Percentiles rank a stretch among this genome's conserved stretches.
Conservation (phyloP, 2,113 vertebrate species). For the Brevimyrus niger region DNA sequence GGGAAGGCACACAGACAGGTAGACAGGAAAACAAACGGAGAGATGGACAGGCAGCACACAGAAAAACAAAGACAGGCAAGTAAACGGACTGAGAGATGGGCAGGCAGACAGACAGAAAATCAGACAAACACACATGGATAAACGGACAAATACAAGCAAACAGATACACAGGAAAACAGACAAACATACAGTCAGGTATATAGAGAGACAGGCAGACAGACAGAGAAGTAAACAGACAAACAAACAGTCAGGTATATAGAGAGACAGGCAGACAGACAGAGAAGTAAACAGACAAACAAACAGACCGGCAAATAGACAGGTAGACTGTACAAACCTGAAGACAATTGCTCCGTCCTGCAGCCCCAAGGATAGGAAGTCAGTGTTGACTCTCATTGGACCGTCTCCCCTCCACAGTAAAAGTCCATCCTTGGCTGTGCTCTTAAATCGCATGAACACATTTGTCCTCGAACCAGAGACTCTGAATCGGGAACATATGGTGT, state of each 20-base stretch:
- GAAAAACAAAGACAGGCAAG: background rate
- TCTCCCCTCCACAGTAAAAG: slow-evolving; percentile 72
- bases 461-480: slow-evolving; percentile 71
- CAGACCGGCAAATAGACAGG: background rate
- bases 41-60: background rate
- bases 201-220: background rate
- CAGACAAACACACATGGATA: background rate
- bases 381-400: slow-evolving; percentile 61
- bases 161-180: background rate
- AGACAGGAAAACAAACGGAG: background rate
- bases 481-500: slow-evolving; percentile 8
- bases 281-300: background rate
- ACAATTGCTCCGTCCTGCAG: slow-evolving; percentile 66
- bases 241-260: background rate
- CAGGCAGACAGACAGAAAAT: background rate
- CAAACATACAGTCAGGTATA: background rate
- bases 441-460: slow-evolving; percentile 70
- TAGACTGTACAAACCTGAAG: slow-evolving; percentile 55
- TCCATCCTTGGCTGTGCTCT: slow-evolving; percentile 67
- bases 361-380: slow-evolving; percentile 72
- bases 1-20: background rate
- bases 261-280: background rate
- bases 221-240: background rate
- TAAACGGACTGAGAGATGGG: background rate
- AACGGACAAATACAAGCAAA: no score